Base-by-base conservation (phyloP, 2,888 invertebrate species). In the Desoria tigrina region DNA sequence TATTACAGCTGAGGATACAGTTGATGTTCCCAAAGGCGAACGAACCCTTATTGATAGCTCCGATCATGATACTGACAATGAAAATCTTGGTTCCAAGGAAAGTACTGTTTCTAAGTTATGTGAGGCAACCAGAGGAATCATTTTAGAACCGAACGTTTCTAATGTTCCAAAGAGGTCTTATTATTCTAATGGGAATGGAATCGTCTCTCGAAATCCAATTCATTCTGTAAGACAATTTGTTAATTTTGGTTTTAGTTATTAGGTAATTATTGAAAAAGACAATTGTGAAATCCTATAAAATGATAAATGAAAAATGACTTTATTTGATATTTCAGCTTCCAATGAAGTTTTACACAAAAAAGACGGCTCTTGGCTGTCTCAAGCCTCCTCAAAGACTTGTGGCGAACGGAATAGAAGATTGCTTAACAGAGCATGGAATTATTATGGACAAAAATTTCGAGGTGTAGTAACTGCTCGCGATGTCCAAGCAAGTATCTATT, bases 271-370 rank as follows among this genome's bases (percentile, higher is more conserved):
- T 9, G 16, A 39, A 9, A 39, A 16, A 9, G 16, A 16, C 39
- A 16, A 11, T 11, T 16, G 16, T 39, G 16, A 39, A 16, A 11
- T 39, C 16, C 39, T 16, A 9, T 16, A 39, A 39, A 39, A 39
- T 39, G 39, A 11, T 39, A 39, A 39, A 11, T 39, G 9, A 39
- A 39, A 11, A 11, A 39, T 11, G 39, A 9, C 42, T 58, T 28
- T 51, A 7, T 26, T 60, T n/a, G n/a, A n/a, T n/a, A n/a, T n/a
- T 64, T 9, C 28, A 74, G 74, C 65, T 62, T 28, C 74, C 72
- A 3, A 70, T 74, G 2, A 69, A 67, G 55, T 54, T 74, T 24
- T 72, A 69, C 56, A 64, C 61, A 11, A 69, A 68, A 37, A 66
- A 58, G 32, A 65, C 66, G 1, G 63, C 68, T 21, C 59, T 74